These are phyloP conservation scores for Synaphobranchus kaupii DNA, from an alignment of 2,797 vertebrate species.

Conservation along the genomic window DNA sequence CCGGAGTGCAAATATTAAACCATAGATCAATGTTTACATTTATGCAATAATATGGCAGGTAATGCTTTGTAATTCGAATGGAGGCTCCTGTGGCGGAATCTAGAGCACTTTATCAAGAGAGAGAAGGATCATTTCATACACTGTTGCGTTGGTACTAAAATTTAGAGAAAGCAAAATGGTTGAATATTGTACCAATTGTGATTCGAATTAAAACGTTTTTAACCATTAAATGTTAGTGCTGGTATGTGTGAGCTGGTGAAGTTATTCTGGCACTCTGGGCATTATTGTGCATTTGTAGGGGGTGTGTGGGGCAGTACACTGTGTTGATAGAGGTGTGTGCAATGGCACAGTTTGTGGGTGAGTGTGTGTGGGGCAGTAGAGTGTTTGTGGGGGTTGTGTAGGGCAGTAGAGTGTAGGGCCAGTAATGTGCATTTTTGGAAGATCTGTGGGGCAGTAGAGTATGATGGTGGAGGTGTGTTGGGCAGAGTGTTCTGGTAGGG, in stretches of 20 bases:
- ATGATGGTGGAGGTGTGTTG: too few species aligned
- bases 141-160: neutral
- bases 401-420: slow-evolving; percentile 68
- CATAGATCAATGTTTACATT: slow-evolving; percentile 79
- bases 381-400: slow-evolving; percentile 34
- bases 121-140: neutral
- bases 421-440: slow-evolving; percentile 27
- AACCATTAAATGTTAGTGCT: neutral
- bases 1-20: slow-evolving; percentile 78
- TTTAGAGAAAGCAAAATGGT: neutral
- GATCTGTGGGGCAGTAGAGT: too few species aligned
- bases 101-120: neutral
- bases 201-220: neutral
- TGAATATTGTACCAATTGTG: neutral
- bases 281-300: neutral
- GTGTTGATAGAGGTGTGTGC: neutral
- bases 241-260: too few species aligned
- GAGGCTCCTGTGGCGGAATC: neutral
- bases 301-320: neutral
- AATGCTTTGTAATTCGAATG: neutral
- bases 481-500: too few species aligned
- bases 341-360: too few species aligned
- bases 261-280: too few species aligned
- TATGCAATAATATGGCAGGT: slow-evolving; percentile 44
- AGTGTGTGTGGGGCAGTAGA: neutral